Base-by-base conservation (phyloP, 2,797 vertebrate species). In the Psittacula derbiana region DNA sequence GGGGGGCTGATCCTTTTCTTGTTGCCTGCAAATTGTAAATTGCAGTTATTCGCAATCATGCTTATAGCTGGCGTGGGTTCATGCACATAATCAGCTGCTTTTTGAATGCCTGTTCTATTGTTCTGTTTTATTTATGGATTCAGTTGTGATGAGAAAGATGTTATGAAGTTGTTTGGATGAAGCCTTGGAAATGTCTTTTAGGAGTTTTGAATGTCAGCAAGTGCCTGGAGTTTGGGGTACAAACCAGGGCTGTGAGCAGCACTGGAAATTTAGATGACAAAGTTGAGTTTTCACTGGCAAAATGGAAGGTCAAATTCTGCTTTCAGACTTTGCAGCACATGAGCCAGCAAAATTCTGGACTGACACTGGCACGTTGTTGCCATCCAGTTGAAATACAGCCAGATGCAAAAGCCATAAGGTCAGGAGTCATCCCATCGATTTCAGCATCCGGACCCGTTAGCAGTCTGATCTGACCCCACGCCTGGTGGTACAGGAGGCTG, bases 41-140 rank as follows among this genome's bases (percentile, higher is more conserved):
- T 96, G 95, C 91, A 92, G 90, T 93, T 96, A 95, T 96, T 97
- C 31, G 85, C 80, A 97, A 96, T 96, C 95, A 95, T 84, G 91
- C 88, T 94, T 96, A 28, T 73, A 92, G 91, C 94, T 96, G 96
- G 95, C 12, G 0, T 95, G 92, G 50, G 66, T 83, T 95, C 89
- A 41, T 96, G 93, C 86, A 92, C 93, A 90, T 96, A 96, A 96
- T 96, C 95, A 96, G 87, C 76, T 52, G 72, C 95, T 81, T 96
- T 94, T 72, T 90, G 91, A 96, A 93, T 94, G 81, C 91, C 71
- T 83, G 87, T 87, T 83, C 92, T 78, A 91, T 96, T 96, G 95
- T 97, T 94, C 91, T 86, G 43, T 88, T 93, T 96, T 95, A 92
- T 96, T 96, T 95, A 92, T 91, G 95, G 82, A 95, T 93, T 88